phyloP scores from a whole-genome alignment of 2,113 vertebrate genomes.

The Ciconia boyciana region DNA sequence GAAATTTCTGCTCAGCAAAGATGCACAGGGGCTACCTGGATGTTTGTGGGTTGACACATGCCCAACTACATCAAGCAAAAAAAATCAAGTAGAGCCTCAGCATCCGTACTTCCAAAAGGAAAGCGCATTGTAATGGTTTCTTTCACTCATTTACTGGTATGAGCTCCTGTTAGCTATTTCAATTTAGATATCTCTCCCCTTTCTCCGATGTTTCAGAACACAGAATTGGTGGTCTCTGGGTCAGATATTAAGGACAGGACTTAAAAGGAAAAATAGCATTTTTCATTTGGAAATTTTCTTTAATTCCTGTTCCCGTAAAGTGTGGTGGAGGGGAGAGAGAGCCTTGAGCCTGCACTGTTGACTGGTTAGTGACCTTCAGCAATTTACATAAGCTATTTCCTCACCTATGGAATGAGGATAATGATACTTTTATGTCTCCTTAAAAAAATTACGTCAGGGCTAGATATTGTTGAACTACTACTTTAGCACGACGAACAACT shows the following conservation, averaged over 20 bases:
- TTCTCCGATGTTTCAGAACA: background rate
- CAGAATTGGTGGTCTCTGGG: background rate
- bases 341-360: background rate
- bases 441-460: background rate
- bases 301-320: background rate
- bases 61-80: background rate
- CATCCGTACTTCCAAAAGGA: background rate
- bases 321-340: background rate
- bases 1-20: background rate
- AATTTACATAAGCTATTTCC: constrained; percentile 45
- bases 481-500: background rate
- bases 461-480: background rate
- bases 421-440: constrained; percentile 8
- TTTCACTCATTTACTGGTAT: background rate
- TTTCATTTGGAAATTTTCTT: background rate
- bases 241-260: background rate
- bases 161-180: background rate
- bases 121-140: background rate
- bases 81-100: background rate
- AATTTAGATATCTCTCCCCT: background rate
- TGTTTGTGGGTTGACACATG: background rate
- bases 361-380: constrained; percentile 24
- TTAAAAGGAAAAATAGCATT: background rate
- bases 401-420: constrained; percentile 34
- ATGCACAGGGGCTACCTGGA: background rate